phyloP scores from a whole-genome alignment of 2,888 invertebrate species.

The Noctua janthe region DNA sequence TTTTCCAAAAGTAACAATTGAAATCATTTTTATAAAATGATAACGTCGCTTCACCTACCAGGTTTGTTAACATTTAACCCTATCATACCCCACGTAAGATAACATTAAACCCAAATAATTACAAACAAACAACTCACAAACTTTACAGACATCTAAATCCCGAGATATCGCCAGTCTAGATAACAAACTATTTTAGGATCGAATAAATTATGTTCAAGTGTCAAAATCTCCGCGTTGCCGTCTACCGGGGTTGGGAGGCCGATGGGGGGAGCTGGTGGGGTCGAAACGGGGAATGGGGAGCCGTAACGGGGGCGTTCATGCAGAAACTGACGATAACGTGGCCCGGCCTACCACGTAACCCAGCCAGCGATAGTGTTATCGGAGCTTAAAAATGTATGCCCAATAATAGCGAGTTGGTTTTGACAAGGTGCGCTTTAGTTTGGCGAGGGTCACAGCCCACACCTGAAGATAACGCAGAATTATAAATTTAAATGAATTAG shows the following conservation, averaged over 20 bases:
- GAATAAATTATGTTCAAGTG: conserved; percentile 88
- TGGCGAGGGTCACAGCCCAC: conserved; percentile 60
- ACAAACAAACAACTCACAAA: conserved; percentile 54
- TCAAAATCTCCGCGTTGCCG: conserved; percentile 85
- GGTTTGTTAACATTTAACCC: not conserved
- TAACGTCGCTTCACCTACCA: not conserved
- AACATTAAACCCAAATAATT: conserved; percentile 45
- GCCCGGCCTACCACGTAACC: conserved; percentile 89
- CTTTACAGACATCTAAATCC: conserved; percentile 64
- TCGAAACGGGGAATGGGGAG: conserved; percentile 68
- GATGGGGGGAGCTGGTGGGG: conserved; percentile 59
- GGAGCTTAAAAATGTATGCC: conserved; percentile 88
- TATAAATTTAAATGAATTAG: conserved; percentile 52
- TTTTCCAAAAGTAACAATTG: not conserved
- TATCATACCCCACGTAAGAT: not conserved
- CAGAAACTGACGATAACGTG: conserved; percentile 89
- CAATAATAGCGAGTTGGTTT: conserved; percentile 82
- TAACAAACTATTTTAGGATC: conserved; percentile 72
- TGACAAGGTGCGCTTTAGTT: conserved; percentile 78
- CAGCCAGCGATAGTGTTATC: conserved; percentile 83
- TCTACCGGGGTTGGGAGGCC: conserved; percentile 72
- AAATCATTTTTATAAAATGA: not conserved
- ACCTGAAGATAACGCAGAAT: conserved; percentile 68
- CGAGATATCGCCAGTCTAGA: conserved; percentile 63
- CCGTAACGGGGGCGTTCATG: conserved; percentile 89